phyloP scores from a whole-genome alignment of 1,140 invertebrate species.

The Mizuhopecten yessoensis region DNA sequence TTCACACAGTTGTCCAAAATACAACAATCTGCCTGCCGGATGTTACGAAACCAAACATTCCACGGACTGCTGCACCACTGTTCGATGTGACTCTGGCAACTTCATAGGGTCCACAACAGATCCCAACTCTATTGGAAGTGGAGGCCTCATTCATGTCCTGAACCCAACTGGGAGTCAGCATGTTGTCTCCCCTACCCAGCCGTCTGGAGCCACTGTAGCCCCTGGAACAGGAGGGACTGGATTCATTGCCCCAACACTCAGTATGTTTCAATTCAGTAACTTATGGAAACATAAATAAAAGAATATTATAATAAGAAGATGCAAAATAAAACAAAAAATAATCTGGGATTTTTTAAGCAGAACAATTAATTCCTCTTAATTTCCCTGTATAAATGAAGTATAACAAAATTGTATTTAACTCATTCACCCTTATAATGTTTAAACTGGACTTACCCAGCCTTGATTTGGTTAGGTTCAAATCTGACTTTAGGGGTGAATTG shows the following conservation, averaged over 20 bases:
- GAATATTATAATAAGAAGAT: too few relatives aligned
- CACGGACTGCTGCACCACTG: slow-evolving; percentile 71
- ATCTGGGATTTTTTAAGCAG: too few relatives aligned
- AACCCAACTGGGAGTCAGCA: slow-evolving; percentile 59
- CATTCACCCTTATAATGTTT: too few relatives aligned
- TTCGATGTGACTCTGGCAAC: slow-evolving; percentile 70
- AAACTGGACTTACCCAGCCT: too few relatives aligned
- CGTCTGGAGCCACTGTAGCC: slow-evolving; percentile 60
- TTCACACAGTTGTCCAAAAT: slow-evolving; percentile 71
- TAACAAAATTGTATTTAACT: too few relatives aligned
- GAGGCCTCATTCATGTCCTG: slow-evolving; percentile 67
- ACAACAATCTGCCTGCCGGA: slow-evolving; percentile 72
- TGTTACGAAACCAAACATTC: slow-evolving; percentile 64
- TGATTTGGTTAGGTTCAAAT: too few relatives aligned
- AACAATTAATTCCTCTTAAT: too few relatives aligned
- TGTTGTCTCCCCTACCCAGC: slow-evolving; percentile 68
- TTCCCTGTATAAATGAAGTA: too few relatives aligned
- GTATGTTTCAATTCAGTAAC: too few relatives aligned
- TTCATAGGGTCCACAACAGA: slow-evolving; percentile 72
- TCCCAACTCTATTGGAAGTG: slow-evolving; percentile 70
- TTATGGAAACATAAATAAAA: too few relatives aligned
- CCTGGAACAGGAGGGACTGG: slow-evolving; percentile 69
- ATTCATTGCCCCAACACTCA: slow-evolving; percentile 64
- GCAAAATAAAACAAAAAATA: too few relatives aligned
- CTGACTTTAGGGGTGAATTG: too few relatives aligned